These are phyloP conservation scores for Pionites leucogaster DNA, from an alignment of 2,113 vertebrate species.

Conservation along the genomic window DNA sequence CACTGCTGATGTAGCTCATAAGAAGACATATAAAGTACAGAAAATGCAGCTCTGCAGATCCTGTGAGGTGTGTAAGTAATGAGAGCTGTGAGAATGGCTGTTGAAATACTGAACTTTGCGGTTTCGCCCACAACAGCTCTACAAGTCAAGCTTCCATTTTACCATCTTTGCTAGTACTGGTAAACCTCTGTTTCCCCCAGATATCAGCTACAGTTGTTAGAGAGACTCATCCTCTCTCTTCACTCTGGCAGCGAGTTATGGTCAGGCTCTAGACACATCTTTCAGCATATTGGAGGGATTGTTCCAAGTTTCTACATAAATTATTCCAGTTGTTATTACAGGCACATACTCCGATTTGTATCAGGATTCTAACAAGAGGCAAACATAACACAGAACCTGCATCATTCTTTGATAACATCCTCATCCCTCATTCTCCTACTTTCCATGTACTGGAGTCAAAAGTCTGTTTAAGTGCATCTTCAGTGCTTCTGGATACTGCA, in stretches of 20 bases:
- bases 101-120: not conserved
- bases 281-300: not conserved
- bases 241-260: not conserved
- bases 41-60: not conserved
- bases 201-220: not conserved
- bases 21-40: not conserved
- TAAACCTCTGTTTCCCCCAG: not conserved
- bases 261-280: not conserved
- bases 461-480: not conserved
- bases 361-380: not conserved
- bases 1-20: not conserved
- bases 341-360: not conserved
- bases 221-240: not conserved
- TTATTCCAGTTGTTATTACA: not conserved
- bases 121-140: not conserved
- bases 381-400: not conserved
- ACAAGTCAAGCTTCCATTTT: not conserved
- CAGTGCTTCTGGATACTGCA: not conserved
- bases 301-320: not conserved
- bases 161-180: not conserved
- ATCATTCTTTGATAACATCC: not conserved
- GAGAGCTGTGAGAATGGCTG: not conserved
- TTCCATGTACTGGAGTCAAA: not conserved
- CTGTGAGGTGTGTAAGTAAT: not conserved
- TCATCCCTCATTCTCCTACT: fast-evolving